Evolutionary conservation across 1,140 invertebrate species (phyloP), one percentile per base, ranked within the genome.

Genomic region (Drosophila nasuta): DNA sequence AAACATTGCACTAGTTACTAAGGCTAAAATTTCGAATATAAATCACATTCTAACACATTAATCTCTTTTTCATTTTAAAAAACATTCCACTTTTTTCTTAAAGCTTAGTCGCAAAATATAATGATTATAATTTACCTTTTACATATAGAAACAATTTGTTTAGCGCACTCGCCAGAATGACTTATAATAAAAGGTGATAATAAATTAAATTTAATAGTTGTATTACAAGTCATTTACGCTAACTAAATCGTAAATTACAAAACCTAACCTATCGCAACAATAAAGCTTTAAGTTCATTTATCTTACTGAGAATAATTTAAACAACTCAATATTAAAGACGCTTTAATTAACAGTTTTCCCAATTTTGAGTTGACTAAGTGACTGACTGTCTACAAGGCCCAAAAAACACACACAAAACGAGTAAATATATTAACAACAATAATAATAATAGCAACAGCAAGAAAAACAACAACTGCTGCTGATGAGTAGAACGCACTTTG

Each of bases 401-500:
- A 7, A 17, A 48, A 20, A 48, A 25, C 20, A 25, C 2, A 20
- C 46, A 20, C 45, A 46, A 28, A 49, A 49, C 48, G 20, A 51
- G 48, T 49, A 28, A 20, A 4, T 3, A 25, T 49, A 49, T 49
- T 25, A 49, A 25, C 46, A 25, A 25, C 6, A 49, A 20, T 8
- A 10, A 49, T 10, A 49, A 49, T 49, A 49, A 25, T 48, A 48
- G 17, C 28, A 28, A 45, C 17, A 17, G 48, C 30, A 35, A 57
- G 41, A 73, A 64, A 1, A 43, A 43, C 41, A n/a, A 13, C 41
- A 43, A 43, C 64, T 75, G 13, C 10, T 38, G 13, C 28, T 13
- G 48, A 41, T 48, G 46, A 6, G 33, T 70, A 51, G 52, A 46
- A 33, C 62, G 28, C 59, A 78, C 64, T 73, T 78, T 59, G 65